Conservation (phyloP, 1,140 invertebrate genomes). For the Drosophila serrata region DNA sequence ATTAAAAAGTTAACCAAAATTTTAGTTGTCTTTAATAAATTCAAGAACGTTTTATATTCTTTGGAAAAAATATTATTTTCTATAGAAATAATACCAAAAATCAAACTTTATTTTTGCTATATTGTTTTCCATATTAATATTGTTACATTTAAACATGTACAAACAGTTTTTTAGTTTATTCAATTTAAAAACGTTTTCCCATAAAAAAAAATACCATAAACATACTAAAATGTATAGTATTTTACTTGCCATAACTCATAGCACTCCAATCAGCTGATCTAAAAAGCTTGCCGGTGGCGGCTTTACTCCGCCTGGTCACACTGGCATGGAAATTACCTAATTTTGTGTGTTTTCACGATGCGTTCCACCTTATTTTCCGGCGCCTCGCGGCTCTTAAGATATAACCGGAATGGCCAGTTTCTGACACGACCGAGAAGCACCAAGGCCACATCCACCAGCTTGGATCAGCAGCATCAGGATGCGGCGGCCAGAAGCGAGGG, state of each 20-base stretch:
- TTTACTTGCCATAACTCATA: background rate
- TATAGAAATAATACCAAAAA: too few relatives aligned
- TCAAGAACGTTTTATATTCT: too few relatives aligned
- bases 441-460: slow-evolving; percentile 27
- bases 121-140: too few relatives aligned
- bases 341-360: slow-evolving; percentile 38
- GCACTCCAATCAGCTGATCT: background rate
- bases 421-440: slow-evolving; percentile 33
- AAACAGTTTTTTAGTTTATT: too few relatives aligned
- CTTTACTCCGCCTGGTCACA: slow-evolving; percentile 3
- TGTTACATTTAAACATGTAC: too few relatives aligned
- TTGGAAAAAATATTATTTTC: too few relatives aligned
- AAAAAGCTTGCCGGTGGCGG: background rate
- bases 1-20: too few relatives aligned
- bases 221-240: background rate
- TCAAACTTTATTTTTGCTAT: too few relatives aligned
- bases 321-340: slow-evolving; percentile 54
- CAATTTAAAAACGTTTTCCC: background rate
- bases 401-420: slow-evolving; percentile 16
- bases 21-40: too few relatives aligned
- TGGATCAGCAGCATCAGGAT: slow-evolving; percentile 20
- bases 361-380: slow-evolving; percentile 59
- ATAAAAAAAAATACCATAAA: background rate
- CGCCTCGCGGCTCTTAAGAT: slow-evolving; percentile 46
- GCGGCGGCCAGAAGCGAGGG: slow-evolving; percentile 7